A percentile compares a stretch with the other conserved stretches of the same genome.
Conservation (phyloP, 2,888 invertebrate species). For the Diarsia dahlii region DNA sequence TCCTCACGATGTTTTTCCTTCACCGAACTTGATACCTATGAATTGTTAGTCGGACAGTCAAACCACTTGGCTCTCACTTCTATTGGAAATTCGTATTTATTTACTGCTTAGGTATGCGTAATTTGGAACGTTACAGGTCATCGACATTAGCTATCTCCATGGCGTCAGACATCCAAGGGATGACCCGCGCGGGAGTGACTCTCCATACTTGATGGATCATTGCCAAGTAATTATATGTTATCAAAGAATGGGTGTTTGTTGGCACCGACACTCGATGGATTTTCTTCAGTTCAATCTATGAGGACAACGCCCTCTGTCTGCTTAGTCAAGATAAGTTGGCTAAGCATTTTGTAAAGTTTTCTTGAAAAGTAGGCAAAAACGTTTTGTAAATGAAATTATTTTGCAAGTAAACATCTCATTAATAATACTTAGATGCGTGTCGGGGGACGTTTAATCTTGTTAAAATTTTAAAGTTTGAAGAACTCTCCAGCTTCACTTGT, state of each 20-base stretch:
- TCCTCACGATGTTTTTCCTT: too few species aligned
- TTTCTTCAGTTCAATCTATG: conserved; percentile 54
- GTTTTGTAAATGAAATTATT: neutral
- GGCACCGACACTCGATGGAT: conserved; percentile 63
- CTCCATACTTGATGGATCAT: conserved; percentile 67
- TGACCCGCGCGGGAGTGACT: conserved; percentile 59
- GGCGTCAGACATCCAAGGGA: conserved; percentile 32
- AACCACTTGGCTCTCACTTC: too few species aligned
- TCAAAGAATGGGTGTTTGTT: conserved; percentile 66
- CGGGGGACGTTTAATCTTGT: neutral
- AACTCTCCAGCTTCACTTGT: neutral
- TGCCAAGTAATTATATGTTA: conserved; percentile 70
- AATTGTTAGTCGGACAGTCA: too few species aligned
- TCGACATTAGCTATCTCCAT: conserved; percentile 48
- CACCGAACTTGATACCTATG: too few species aligned
- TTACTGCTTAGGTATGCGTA: neutral
- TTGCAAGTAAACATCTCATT: conserved; percentile 11
- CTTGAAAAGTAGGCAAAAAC: neutral
- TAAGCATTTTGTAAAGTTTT: conserved; percentile 16
- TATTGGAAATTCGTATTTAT: too few species aligned
- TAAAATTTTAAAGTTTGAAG: conserved; percentile 1
- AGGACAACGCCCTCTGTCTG: conserved; percentile 59
- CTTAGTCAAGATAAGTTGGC: conserved; percentile 21
- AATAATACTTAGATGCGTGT: neutral
- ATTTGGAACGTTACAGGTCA: conserved; percentile 36